These are phyloP conservation scores for Mastacembelus armatus DNA, from an alignment of 2,797 vertebrate genomes.

Conservation along the genomic window DNA sequence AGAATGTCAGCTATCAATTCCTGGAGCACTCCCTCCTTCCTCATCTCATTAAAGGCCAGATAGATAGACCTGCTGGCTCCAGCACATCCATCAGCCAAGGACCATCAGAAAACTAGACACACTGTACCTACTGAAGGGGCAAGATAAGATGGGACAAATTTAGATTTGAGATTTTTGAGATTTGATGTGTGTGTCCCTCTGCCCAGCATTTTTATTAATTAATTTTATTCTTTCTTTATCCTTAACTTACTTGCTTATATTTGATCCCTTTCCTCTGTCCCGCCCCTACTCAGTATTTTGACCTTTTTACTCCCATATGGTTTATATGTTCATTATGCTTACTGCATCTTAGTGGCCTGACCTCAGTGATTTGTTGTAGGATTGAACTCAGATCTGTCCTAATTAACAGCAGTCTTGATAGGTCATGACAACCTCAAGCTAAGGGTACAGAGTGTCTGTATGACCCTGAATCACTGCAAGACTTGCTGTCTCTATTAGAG, in stretches of 20 bases:
- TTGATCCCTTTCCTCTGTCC: not conserved
- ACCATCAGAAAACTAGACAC: slow-evolving; percentile 47
- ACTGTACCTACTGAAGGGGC: slow-evolving; percentile 27
- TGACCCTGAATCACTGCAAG: slow-evolving; percentile 33
- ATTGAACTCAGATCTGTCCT: slow-evolving; percentile 42
- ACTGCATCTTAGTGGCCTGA: slow-evolving; percentile 45
- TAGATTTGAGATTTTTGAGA: slow-evolving; percentile 3
- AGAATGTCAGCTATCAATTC: slow-evolving; percentile 76
- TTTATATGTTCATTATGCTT: slow-evolving; percentile 49
- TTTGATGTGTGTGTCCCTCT: slow-evolving; percentile 3
- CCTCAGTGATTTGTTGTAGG: slow-evolving; percentile 40
- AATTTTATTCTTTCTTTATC: not conserved
- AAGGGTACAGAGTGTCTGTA: slow-evolving; percentile 23
- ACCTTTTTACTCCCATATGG: slow-evolving; percentile 25
- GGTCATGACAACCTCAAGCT: slow-evolving; percentile 44
- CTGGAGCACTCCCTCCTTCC: slow-evolving; percentile 49
- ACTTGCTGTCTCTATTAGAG: slow-evolving; percentile 3
- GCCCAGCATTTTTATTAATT: not conserved
- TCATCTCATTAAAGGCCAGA: slow-evolving; percentile 78
- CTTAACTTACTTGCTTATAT: not conserved
- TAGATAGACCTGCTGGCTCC: slow-evolving; percentile 60
- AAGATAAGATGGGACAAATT: slow-evolving; percentile 20
- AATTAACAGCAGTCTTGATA: slow-evolving; percentile 47
- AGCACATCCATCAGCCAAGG: slow-evolving; percentile 44
- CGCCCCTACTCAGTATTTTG: slow-evolving; percentile 9